Evolutionary conservation across 2,113 vertebrate genomes (phyloP).

Genomic region (Speoplatyrhinus poulsoni): DNA sequence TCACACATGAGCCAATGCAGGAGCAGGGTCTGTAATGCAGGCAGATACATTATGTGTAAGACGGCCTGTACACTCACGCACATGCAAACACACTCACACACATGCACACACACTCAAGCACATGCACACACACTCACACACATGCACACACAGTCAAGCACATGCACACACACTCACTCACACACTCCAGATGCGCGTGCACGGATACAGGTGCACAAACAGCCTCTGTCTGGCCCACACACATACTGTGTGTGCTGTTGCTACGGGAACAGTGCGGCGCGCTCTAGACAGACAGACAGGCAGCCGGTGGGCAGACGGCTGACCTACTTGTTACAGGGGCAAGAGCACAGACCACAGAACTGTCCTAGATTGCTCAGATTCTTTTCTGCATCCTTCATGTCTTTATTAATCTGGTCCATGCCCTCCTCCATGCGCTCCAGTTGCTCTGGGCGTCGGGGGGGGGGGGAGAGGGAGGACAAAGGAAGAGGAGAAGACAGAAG

Average conservation of each 20-base stretch:
- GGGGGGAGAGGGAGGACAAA: constrained; percentile 84
- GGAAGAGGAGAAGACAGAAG: constrained; percentile 92
- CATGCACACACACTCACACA: too few relatives aligned
- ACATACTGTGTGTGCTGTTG: constrained; percentile 36
- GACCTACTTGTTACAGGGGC: constrained; percentile 88
- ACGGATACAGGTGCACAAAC: not conserved
- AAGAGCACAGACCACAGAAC: constrained; percentile 83
- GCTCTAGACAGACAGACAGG: constrained; percentile 63
- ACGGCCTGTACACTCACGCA: too few relatives aligned
- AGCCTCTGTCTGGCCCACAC: not conserved
- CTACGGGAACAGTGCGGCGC: constrained; percentile 41
- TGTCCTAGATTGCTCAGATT: constrained; percentile 86
- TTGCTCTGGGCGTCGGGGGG: constrained; percentile 88
- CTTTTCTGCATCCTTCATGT: constrained; percentile 95
- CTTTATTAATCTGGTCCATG: constrained; percentile 99
- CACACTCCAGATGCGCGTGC: not conserved
- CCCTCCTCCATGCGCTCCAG: constrained; percentile 99
- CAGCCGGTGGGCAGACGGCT: constrained; percentile 82
- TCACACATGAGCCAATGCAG: too few relatives aligned
- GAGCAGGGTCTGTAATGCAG: too few relatives aligned
- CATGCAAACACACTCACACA: too few relatives aligned
- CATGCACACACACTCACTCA: too few relatives aligned
- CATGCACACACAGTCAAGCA: too few relatives aligned
- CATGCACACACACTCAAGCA: too few relatives aligned
- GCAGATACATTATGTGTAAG: too few relatives aligned